Evolutionary conservation across 2,113 vertebrate species (phyloP).

Genomic region (Macrotis lagotis): DNA sequence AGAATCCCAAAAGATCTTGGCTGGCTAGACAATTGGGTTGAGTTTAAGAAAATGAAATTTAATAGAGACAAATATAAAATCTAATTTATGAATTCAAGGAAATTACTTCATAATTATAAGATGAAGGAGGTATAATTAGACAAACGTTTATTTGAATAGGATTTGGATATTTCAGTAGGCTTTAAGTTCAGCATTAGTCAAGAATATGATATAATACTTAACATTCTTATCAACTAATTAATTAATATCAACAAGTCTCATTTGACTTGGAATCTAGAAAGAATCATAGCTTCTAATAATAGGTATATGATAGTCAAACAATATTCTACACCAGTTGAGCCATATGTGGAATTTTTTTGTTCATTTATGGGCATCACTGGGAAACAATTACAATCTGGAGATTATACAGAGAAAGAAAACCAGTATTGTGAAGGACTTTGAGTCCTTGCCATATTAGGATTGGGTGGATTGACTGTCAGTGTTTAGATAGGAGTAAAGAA

Average conservation of each 20-base stretch:
- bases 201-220: neutral
- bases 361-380: neutral
- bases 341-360: neutral
- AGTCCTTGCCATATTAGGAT: neutral
- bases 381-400: neutral
- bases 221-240: neutral
- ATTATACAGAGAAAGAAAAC: neutral
- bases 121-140: neutral
- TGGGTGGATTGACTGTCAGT: neutral
- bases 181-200: neutral
- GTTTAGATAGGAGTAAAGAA: neutral
- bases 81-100: neutral
- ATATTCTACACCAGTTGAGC: neutral
- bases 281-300: neutral
- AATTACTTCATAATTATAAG: neutral
- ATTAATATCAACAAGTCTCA: neutral
- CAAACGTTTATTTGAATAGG: neutral
- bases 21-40: too few species aligned
- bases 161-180: neutral
- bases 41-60: too few species aligned
- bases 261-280: neutral
- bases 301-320: neutral
- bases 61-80: too few species aligned
- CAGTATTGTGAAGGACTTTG: neutral
- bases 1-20: too few species aligned